Evolutionary conservation across 2,888 invertebrate genomes (phyloP).

Genomic region (Phrixothrix hirtus): DNA sequence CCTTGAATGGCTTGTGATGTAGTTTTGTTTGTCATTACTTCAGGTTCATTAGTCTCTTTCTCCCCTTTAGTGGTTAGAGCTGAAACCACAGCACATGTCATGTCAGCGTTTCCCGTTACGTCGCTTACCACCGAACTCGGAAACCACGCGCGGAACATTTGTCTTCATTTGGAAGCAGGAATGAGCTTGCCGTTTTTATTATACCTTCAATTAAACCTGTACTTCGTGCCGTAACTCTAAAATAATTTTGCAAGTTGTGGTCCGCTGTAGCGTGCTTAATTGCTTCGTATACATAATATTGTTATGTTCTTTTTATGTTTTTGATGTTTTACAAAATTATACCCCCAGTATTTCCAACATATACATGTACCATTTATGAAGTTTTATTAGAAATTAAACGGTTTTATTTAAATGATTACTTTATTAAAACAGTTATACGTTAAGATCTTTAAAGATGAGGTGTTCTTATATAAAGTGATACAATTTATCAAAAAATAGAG

Average conservation of each 20-base stretch:
- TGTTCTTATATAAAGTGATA: too few relatives aligned
- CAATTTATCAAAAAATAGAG: too few relatives aligned
- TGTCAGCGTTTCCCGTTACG: constrained; percentile 26
- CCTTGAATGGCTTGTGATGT: constrained; percentile 18
- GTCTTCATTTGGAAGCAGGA: constrained; percentile 37
- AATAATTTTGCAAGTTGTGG: constrained; percentile 31
- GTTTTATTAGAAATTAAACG: too few relatives aligned
- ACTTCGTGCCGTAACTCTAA: constrained; percentile 28
- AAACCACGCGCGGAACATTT: constrained; percentile 35
- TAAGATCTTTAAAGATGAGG: too few relatives aligned
- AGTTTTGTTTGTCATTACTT: constrained; percentile 28
- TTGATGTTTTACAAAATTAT: constrained; percentile 26
- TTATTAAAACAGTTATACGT: too few relatives aligned
- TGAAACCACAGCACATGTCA: constrained; percentile 32
- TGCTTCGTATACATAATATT: constrained; percentile 28
- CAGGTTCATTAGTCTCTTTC: constrained; percentile 30
- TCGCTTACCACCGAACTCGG: constrained; percentile 10
- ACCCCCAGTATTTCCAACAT: too few relatives aligned
- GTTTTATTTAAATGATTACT: too few relatives aligned
- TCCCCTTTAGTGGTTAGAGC: constrained; percentile 20
- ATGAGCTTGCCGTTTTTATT: constrained; percentile 35
- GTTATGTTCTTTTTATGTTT: constrained; percentile 28
- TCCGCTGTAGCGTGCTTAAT: constrained; percentile 28
- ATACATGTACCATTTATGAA: too few relatives aligned
- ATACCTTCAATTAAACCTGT: constrained; percentile 33